Evolutionary conservation across 2,797 vertebrate species (phyloP).

Genomic region (Rhincodon typus): DNA sequence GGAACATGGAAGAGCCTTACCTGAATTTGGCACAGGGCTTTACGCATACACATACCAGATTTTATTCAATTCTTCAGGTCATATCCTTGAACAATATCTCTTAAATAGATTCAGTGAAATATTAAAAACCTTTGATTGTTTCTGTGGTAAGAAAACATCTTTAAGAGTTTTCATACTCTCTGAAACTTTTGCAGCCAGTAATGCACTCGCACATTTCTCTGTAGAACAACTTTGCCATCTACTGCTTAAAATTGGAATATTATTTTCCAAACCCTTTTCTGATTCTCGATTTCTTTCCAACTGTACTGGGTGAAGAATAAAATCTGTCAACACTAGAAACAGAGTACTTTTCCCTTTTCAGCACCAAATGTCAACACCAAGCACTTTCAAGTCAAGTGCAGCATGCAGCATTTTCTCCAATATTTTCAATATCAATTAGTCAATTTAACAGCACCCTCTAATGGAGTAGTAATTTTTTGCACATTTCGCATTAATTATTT

Average conservation of each 20-base stretch:
- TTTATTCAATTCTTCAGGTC: neutral
- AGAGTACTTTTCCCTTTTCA: neutral
- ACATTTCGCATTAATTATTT: neutral
- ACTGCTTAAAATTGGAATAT: neutral
- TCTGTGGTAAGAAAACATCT: neutral
- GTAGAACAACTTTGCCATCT: slow-evolving; percentile 17
- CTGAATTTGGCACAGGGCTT: neutral
- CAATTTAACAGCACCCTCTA: neutral
- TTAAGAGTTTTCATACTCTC: neutral
- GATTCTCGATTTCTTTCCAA: neutral
- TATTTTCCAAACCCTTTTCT: neutral
- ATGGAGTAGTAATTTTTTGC: neutral
- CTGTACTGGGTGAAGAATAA: neutral
- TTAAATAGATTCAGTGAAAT: neutral
- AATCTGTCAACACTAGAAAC: neutral
- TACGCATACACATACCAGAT: neutral
- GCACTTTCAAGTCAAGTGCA: neutral
- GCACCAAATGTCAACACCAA: neutral
- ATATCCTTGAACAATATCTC: neutral
- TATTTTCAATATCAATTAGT: neutral
- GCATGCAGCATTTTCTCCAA: neutral
- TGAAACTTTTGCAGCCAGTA: neutral
- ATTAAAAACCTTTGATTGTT: neutral
- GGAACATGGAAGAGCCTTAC: neutral
- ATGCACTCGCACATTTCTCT: neutral